Evolutionary conservation across 2,888 invertebrate species (phyloP).

Genomic region (Acrobasis consociella): DNA sequence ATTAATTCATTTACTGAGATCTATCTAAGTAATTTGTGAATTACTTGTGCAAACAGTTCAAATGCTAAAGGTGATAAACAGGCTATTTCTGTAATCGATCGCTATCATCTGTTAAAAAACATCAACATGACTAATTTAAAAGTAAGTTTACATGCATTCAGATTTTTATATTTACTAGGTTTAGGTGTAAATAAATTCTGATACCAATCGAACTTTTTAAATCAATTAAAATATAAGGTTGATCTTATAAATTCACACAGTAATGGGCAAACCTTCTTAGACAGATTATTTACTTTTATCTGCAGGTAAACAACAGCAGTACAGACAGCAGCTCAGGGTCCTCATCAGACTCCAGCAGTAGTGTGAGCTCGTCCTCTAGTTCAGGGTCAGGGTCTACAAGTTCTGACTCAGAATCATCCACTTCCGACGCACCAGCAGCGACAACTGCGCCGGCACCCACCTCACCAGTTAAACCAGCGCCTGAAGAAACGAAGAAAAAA

Average conservation of each 20-base stretch:
- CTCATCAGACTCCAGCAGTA: constrained; percentile 86
- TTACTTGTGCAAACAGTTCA: background rate
- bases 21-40: no score
- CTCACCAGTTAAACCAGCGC: constrained; percentile 59
- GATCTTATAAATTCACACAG: no score
- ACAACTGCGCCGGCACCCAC: constrained; percentile 52
- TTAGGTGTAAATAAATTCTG: no score
- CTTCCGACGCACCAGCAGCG: constrained; percentile 64
- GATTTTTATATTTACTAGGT: background rate
- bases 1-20: no score
- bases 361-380: constrained; percentile 86
- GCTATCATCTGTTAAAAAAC: constrained; percentile 18
- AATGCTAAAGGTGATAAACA: background rate
- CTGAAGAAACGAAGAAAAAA: constrained; percentile 64
- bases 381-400: constrained; percentile 87
- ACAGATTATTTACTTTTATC: background rate
- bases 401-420: constrained; percentile 87
- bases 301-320: constrained; percentile 76
- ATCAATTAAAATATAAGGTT: no score
- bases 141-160: constrained; percentile 45
- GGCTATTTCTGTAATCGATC: background rate
- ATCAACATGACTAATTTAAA: constrained; percentile 62
- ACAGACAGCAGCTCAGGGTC: constrained; percentile 86
- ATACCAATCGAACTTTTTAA: no score
- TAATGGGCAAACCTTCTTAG: background rate